Percentiles rank a stretch among this genome's conserved stretches.
These are phyloP conservation scores for Leptocoma aspasia DNA, from an alignment of 2,113 vertebrate genomes.

Conservation along the genomic window DNA sequence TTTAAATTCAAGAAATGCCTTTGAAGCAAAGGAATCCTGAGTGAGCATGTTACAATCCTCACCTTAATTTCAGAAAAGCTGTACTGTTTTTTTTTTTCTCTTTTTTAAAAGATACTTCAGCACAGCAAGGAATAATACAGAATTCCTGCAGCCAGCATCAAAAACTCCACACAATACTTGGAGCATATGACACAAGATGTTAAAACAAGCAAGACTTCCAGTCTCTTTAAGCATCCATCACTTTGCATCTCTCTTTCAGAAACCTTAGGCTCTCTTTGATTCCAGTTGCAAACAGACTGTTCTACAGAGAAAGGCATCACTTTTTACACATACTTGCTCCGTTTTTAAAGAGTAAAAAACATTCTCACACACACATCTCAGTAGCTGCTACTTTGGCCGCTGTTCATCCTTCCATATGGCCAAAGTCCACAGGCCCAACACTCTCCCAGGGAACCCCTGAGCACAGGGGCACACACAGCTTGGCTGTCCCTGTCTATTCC, in stretches of 20 bases:
- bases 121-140: neutral
- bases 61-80: neutral
- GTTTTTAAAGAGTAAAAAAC: neutral
- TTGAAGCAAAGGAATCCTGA: neutral
- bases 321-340: neutral
- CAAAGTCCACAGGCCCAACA: neutral
- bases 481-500: neutral
- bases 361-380: neutral
- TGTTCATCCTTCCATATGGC: fast-evolving
- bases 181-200: neutral
- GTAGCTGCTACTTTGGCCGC: neutral
- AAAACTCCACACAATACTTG: neutral
- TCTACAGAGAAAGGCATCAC: neutral
- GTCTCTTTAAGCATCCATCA: neutral
- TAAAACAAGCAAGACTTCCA: neutral
- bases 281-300: neutral
- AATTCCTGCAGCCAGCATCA: neutral
- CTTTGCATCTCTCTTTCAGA: neutral
- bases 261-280: neutral
- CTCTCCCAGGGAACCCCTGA: fast-evolving
- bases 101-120: neutral
- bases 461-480: neutral
- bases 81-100: neutral
- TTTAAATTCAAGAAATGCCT: neutral
- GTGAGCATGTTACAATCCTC: neutral